Percentiles rank a stretch among this genome's conserved stretches.
Conservation (phyloP, 2,797 vertebrate species). For the Trachurus trachurus region DNA sequence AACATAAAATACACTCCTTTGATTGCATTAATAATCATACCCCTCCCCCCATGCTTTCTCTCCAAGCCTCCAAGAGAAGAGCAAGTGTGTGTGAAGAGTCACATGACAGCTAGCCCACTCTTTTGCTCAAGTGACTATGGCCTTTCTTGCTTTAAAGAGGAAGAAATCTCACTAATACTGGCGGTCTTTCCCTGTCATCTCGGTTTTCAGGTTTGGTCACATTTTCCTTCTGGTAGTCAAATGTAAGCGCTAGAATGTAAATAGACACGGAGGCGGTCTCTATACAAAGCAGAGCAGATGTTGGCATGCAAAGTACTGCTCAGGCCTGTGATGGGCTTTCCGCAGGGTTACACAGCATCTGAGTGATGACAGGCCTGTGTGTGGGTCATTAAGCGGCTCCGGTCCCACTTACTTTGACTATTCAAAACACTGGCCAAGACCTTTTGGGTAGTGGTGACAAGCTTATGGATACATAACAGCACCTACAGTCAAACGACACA, state of each 20-base stretch:
- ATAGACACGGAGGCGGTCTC: slow-evolving; percentile 44
- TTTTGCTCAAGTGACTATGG: slow-evolving; percentile 65
- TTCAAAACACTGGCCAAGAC: slow-evolving; percentile 75
- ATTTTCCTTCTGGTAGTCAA: slow-evolving; percentile 66
- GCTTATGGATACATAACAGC: slow-evolving; percentile 28
- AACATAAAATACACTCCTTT: slow-evolving; percentile 79
- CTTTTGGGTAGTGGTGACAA: slow-evolving; percentile 38
- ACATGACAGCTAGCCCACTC: slow-evolving; percentile 75
- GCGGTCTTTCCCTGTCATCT: slow-evolving; percentile 37
- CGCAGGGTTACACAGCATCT: slow-evolving; percentile 30
- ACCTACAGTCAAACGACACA: slow-evolving; percentile 59
- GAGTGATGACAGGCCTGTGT: slow-evolving; percentile 55
- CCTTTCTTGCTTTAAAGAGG: slow-evolving; percentile 48
- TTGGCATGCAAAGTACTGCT: slow-evolving; percentile 69
- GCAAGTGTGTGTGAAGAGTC: slow-evolving; percentile 74
- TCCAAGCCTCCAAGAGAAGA: slow-evolving; percentile 67
- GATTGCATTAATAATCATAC: slow-evolving; percentile 76
- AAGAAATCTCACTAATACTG: slow-evolving; percentile 53
- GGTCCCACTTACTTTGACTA: slow-evolving; percentile 76
- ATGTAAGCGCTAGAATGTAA: slow-evolving; percentile 67
- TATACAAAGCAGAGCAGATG: slow-evolving; percentile 63
- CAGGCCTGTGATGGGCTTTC: slow-evolving; percentile 47
- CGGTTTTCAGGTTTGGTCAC: slow-evolving; percentile 73
- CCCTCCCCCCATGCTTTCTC: slow-evolving; percentile 52
- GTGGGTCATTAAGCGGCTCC: slow-evolving; percentile 59